A percentile compares a stretch with the other conserved stretches of the same genome.
Conservation (phyloP, 2,888 invertebrate species). For the Busseola fusca region DNA sequence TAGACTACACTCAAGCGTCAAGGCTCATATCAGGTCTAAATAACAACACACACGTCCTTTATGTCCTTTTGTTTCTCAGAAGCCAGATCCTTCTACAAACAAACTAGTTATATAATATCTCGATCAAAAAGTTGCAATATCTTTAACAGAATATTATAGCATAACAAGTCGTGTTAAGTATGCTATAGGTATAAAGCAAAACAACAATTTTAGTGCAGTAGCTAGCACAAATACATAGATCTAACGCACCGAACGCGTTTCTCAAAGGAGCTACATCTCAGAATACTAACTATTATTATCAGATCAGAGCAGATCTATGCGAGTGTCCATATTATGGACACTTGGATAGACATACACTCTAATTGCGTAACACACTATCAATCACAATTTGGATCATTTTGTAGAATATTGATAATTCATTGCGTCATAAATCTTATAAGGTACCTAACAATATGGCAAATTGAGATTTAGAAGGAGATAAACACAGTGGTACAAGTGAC, state of each 20-base stretch:
- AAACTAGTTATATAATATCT: constrained; percentile 19
- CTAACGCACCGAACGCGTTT: neutral
- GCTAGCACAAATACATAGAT: neutral
- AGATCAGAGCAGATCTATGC: no score
- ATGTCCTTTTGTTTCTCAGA: constrained; percentile 27
- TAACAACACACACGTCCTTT: neutral
- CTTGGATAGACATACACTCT: neutral
- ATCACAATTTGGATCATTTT: neutral
- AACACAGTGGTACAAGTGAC: neutral
- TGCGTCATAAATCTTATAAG: neutral
- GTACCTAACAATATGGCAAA: neutral
- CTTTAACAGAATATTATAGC: constrained; percentile 22
- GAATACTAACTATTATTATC: neutral
- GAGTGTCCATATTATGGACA: no score
- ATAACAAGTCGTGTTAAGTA: constrained; percentile 1
- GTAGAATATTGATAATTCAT: neutral
- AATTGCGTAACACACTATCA: neutral
- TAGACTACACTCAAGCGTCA: neutral
- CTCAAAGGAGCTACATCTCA: neutral
- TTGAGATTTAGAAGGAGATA: neutral
- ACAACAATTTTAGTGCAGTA: neutral
- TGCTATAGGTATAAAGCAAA: neutral
- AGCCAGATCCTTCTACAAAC: constrained; percentile 31
- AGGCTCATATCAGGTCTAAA: neutral
- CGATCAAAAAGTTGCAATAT: constrained; percentile 28